Evolutionary conservation across 2,888 invertebrate genomes (phyloP).

Genomic region (Caenorhabditis imperialis): DNA sequence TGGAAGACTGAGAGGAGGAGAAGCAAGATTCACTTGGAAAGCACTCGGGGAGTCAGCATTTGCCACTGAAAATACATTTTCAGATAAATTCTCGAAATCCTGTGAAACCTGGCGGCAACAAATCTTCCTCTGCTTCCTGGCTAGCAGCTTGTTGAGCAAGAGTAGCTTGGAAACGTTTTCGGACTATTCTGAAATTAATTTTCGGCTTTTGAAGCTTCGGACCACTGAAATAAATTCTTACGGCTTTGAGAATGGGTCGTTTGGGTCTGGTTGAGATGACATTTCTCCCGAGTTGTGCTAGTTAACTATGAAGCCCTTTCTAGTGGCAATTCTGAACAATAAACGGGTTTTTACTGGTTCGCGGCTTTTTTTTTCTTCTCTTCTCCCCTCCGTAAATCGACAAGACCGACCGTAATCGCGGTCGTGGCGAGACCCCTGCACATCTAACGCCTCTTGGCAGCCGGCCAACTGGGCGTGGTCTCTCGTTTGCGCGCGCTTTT

Average conservation of each 20-base stretch:
- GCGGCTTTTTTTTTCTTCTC: not conserved
- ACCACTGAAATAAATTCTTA: slow-evolving; percentile 29
- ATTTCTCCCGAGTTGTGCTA: slow-evolving; percentile 80
- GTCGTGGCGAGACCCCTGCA: slow-evolving; percentile 39
- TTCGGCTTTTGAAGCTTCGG: not conserved
- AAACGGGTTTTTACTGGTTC: slow-evolving; percentile 10
- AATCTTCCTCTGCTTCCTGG: slow-evolving; percentile 40
- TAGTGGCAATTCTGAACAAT: not conserved
- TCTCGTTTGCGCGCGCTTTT: slow-evolving; percentile 54
- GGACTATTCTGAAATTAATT: slow-evolving; percentile 39
- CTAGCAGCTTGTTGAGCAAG: slow-evolving; percentile 3
- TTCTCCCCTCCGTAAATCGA: slow-evolving; percentile 42
- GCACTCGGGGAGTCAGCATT: slow-evolving; percentile 21
- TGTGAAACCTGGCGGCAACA: slow-evolving; percentile 53
- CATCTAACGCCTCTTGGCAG: slow-evolving; percentile 40
- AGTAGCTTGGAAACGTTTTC: slow-evolving; percentile 46
- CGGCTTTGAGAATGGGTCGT: slow-evolving; percentile 67
- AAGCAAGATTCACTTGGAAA: slow-evolving; percentile 53
- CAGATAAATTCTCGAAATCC: not conserved
- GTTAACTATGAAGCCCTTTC: not conserved
- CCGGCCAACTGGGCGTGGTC: slow-evolving; percentile 51
- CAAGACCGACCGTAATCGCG: slow-evolving; percentile 28
- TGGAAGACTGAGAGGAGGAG: slow-evolving; percentile 65
- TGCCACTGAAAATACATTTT: slow-evolving; percentile 32
- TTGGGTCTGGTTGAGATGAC: slow-evolving; percentile 49